phyloP scores from a whole-genome alignment of 2,888 invertebrate species.

The Rhamphomyia laevipes region DNA sequence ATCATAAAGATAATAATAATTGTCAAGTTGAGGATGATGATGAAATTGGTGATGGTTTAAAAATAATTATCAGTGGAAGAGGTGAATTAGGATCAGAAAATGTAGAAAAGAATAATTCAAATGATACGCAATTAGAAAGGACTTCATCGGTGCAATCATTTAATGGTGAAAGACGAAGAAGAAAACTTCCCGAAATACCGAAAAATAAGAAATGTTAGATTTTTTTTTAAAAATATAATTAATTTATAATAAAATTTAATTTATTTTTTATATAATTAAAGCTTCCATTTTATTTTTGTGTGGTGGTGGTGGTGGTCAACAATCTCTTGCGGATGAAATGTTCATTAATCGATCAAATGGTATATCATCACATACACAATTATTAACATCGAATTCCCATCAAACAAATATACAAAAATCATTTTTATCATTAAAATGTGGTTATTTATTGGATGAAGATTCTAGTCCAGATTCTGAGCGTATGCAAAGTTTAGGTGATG shows the following conservation, averaged over 20 bases:
- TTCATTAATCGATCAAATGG: conserved; percentile 26
- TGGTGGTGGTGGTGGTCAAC: conserved; percentile 38
- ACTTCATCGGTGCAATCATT: conserved; percentile 13
- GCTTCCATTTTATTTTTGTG: conserved; percentile 47
- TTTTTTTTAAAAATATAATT: conserved; percentile 19
- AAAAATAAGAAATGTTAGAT: conserved; percentile 75
- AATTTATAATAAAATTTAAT: conserved; percentile 8
- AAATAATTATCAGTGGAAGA: conserved; percentile 31
- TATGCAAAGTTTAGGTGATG: conserved; percentile 59
- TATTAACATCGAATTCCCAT: background rate
- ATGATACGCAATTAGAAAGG: conserved; percentile 12
- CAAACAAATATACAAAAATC: conserved; percentile 38
- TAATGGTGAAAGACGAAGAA: conserved; percentile 51
- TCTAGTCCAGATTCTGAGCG: conserved; percentile 79
- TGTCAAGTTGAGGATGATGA: conserved; percentile 38
- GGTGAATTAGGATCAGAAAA: conserved; percentile 33
- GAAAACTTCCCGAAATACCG: conserved; percentile 82
- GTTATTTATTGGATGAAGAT: conserved; percentile 66
- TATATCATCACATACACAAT: background rate
- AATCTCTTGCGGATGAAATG: conserved; percentile 39
- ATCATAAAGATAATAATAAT: conserved; percentile 13
- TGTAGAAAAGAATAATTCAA: conserved; percentile 24
- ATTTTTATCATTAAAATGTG: conserved; percentile 59
- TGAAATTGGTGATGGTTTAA: conserved; percentile 36
- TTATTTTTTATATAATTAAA: conserved; percentile 32